Base-by-base conservation (phyloP, 1,140 invertebrate species). In the Diorhabda carinulata region DNA sequence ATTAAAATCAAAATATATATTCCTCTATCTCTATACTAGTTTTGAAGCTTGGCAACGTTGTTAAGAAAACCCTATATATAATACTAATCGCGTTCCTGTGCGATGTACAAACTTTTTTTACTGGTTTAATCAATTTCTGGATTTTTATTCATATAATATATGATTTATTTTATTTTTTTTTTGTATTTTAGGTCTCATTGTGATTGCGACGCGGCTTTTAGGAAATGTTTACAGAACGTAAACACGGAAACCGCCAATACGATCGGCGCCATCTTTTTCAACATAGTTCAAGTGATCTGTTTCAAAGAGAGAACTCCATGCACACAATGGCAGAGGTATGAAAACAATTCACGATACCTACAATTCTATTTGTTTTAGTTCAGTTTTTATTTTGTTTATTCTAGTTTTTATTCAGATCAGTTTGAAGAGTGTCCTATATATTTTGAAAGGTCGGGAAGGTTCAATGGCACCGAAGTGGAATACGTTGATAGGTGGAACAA, bases 181-280 rank as follows among this genome's bases (percentile, higher is more conserved):
- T 60, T 41, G 61, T 64, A 25, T 75, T 77, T 57, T 72, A 84
- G 83, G 43, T 90, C 89, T 0, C 88, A 91, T 73, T 92, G 90
- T 73, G 88, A 90, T 70, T 92, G 90, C 71, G 90, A 91, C 72
- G 87, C 87, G 0, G 82, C 84, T 61, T 90, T 92, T 74, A 82
- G 88, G 52, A 80, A 84, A 56, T 92, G 90, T 74, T 74, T 92
- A 58, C 87, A 89, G 76, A 85, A 83, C 61, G 80, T 89, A 5
- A 89, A 89, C 60, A 87, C 87, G 61, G 87, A 88, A 74, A 88
- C 87, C 7, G 88, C 88, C 2, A 88, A 90, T 72, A 88, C 88
- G 0, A 80, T 91, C 43, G 89, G 89, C 3, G 87, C 87, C 3
- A 84, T 90, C 3, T 91, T 88, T 79, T 91, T 90, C 80, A 90